Base-by-base conservation (phyloP, 2,113 vertebrate species). In the Axis porcinus region DNA sequence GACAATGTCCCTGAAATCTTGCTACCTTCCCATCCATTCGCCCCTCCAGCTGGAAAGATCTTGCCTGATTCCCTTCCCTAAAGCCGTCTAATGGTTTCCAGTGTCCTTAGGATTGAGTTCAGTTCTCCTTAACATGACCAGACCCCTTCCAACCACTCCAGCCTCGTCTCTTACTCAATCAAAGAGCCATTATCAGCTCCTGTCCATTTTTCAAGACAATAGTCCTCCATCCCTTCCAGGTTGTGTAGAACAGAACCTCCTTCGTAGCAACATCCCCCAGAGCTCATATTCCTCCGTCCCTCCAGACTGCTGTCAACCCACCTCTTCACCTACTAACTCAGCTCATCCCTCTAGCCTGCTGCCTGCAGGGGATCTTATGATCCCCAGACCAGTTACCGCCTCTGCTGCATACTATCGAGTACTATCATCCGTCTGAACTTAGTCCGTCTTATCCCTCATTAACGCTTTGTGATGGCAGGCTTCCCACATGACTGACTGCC, bases 191-290 rank as follows among this genome's bases (percentile, higher is more conserved):
- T 3, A 14, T 55, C 27, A 13, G 11, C n/a, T 11, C 25, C 17
- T 14, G 62, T 54, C 43, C 8, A 67, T 15, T 57, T 36, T 10
- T 62, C 23, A 9, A 13, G 15, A 81, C n/a, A 33, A 17, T 4
- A 9, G 0, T 16, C 23, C 28, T 40, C 79, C 1, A 3, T 7
- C 40, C 17, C 13, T 33, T 5, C 67, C 36, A n/a, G n/a, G 13
- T 4, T 12, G 36, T 36, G 50, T 57, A 21, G 6, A 13, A 12
- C 3, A 27, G 4, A 19, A 3, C 28, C 16, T 91, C 45, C 55
- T 50, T 57, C 0, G 67, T 27, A 28, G 28, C 7, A 21, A 62
- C 5, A 28, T 1, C 16, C 28, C 25, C 45, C 4, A 7, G 30
- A 33, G 2, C 1, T 30, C 8, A 52, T 28, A 57, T 50, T n/a